Base-by-base conservation (phyloP, 92 coral and sea anemone genomes). In the Epizoanthus ramosus region DNA sequence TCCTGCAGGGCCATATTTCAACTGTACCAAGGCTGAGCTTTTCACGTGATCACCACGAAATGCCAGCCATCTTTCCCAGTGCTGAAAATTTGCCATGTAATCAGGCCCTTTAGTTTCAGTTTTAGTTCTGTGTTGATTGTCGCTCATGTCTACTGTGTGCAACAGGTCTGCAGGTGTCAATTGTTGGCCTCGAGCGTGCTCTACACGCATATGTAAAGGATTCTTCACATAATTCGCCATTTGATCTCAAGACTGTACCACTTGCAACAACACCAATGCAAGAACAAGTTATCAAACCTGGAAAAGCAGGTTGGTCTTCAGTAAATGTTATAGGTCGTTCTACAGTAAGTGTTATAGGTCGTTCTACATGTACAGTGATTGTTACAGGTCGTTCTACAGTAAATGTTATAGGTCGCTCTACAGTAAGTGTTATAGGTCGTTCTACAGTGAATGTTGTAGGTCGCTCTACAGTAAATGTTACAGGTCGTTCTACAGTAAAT, bases 261-360 rank as follows among this genome's bases (percentile, higher is more conserved):
- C 87, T 96, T 85, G 99, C 99, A 57, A 96, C 98, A 88, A 89
- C 97, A 6, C 95, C 99, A 37, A 96, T 96, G 99, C 98, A 96
- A 81, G 99, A 96, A 86, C 99, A 96, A 75, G 98, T 96, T 79
- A 89, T 92, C 68, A 96, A 96, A 83, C 91, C 97, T 59, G 97
- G 98, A 45, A 96, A 92, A 92, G 66, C 98, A 88, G 95, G 98
- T 93, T 75, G 35, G 90, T 17, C 45, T 5, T 12, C 15, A 63
- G 33, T 21, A 63, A 21, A 63, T 21, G 33, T 63, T 63, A 63
- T 97, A 88, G 95, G 98, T 93, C 71, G 35, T 89, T 17, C 45
- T 5, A 28, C 15, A 63, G 33, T 21, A 63, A 21, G 17, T 21
- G 33, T 63, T 63, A 63, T 2, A 43, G 47, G 8, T 41, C 8